Conservation (phyloP, 1,140 invertebrate species). For the Drosophila oshimai region DNA sequence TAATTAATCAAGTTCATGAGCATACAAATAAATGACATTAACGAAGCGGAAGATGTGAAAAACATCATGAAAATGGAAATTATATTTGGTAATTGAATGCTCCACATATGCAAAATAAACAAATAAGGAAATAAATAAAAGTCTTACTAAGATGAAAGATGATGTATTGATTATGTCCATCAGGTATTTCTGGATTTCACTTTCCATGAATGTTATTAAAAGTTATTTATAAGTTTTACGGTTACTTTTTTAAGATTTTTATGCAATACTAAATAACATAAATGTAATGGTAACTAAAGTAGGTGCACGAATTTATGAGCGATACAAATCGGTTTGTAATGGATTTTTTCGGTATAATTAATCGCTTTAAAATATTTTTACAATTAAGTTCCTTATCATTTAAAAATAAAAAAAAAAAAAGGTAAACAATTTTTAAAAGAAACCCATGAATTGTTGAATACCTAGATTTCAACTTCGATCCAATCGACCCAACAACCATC, state of each 20-base stretch:
- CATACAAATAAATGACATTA: slow-evolving; percentile 38
- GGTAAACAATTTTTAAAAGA: no score
- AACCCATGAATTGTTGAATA: no score
- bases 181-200: no score
- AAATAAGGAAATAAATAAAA: background rate
- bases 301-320: no score
- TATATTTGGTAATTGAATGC: slow-evolving; percentile 15
- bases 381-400: background rate
- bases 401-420: no score
- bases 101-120: background rate
- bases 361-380: no score
- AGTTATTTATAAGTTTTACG: no score
- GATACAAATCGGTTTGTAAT: no score
- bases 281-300: no score
- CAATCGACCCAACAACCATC: background rate
- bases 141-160: background rate
- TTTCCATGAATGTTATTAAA: no score
- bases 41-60: slow-evolving; percentile 5
- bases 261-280: background rate
- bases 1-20: slow-evolving; percentile 39
- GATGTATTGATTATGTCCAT: background rate
- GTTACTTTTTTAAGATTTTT: no score
- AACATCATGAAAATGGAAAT: background rate
- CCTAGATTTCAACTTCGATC: background rate
- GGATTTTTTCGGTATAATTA: no score